These are phyloP conservation scores for Drosophila meridionalis DNA, from an alignment of 2,888 invertebrate species.

Conservation along the genomic window DNA sequence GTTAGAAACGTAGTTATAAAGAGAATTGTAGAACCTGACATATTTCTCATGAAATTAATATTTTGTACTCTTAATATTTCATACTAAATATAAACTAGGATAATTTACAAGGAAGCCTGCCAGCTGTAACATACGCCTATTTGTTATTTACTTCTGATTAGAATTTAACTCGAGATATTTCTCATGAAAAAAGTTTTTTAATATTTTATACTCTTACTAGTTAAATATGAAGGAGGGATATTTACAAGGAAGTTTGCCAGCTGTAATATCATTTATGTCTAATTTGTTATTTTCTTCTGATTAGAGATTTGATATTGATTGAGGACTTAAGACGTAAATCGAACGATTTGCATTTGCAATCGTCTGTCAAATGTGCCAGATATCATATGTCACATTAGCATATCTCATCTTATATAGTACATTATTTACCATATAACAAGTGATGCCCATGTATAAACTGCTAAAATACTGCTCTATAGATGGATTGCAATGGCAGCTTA, in stretches of 20 bases:
- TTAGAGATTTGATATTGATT: not conserved
- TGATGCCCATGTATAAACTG: not conserved
- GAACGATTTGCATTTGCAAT: not conserved
- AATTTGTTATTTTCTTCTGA: not conserved
- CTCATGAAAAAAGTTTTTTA: too few species aligned
- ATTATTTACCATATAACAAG: not conserved
- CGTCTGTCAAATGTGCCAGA: not conserved
- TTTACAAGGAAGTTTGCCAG: not conserved
- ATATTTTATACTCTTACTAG: too few species aligned
- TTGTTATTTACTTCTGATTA: not conserved
- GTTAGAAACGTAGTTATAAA: too few species aligned
- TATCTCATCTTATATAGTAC: not conserved
- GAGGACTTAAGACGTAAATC: not conserved
- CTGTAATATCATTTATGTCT: not conserved
- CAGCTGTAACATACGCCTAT: not conserved
- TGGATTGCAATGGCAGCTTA: conserved; percentile 40
- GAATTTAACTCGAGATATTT: too few species aligned
- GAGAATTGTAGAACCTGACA: not conserved
- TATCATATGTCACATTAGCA: not conserved
- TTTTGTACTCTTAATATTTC: not conserved
- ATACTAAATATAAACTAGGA: too few species aligned
- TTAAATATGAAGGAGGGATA: not conserved
- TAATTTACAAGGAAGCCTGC: not conserved
- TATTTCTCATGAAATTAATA: not conserved
- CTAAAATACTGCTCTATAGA: not conserved